These are phyloP conservation scores for Lineus longissimus DNA, from an alignment of 1,140 invertebrate species.

Conservation along the genomic window DNA sequence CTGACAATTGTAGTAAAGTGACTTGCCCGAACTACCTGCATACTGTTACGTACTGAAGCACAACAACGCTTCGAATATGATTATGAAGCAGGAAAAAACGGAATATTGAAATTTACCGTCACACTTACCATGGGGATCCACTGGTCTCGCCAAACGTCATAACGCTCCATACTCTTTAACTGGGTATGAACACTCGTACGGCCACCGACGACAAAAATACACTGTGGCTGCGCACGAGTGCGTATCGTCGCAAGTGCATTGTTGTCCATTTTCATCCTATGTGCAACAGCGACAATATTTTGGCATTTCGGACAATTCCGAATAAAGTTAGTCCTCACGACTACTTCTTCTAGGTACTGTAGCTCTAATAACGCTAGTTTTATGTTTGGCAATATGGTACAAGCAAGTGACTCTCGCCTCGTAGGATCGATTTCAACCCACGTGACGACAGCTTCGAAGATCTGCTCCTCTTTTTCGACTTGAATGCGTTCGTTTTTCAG, in stretches of 20 bases:
- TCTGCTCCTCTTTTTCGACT: slow-evolving; percentile 58
- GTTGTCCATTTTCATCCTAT: slow-evolving; percentile 36
- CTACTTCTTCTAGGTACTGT: slow-evolving; percentile 41
- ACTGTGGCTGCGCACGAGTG: slow-evolving; percentile 56
- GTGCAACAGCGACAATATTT: slow-evolving; percentile 44
- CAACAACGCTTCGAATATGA: too few relatives aligned
- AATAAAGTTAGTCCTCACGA: slow-evolving; percentile 45
- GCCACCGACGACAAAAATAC: slow-evolving; percentile 49
- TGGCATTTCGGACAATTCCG: slow-evolving; percentile 48
- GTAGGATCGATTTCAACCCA: slow-evolving; percentile 42
- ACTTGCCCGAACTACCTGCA: too few relatives aligned
- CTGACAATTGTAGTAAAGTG: too few relatives aligned
- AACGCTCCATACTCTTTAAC: slow-evolving; percentile 45
- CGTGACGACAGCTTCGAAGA: slow-evolving; percentile 53
- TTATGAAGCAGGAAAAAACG: too few relatives aligned
- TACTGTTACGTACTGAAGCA: too few relatives aligned
- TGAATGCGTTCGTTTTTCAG: slow-evolving; percentile 45
- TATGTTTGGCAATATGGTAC: slow-evolving; percentile 38
- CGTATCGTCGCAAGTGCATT: slow-evolving; percentile 30
- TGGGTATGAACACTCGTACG: slow-evolving; percentile 47
- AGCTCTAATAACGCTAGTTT: slow-evolving; percentile 40
- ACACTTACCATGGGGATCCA: slow-evolving; percentile 44
- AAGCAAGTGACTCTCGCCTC: slow-evolving; percentile 27
- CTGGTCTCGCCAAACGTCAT: slow-evolving; percentile 43
- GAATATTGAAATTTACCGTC: too few relatives aligned